Conservation (phyloP, 2,888 invertebrate species). For the Cremastinae sp. region DNA sequence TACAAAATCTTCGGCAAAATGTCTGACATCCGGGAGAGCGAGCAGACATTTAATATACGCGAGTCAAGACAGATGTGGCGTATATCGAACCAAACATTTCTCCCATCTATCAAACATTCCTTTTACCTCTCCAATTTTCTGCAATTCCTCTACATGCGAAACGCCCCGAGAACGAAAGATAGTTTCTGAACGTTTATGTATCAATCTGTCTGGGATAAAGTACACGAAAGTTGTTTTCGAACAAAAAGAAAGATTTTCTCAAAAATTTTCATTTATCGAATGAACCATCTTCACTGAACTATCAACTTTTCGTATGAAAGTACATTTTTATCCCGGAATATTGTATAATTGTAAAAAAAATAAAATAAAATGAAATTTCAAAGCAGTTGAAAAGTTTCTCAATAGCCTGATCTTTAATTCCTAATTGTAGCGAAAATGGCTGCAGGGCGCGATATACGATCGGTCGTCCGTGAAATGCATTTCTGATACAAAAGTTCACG, state of each 20-base stretch:
- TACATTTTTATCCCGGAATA: no score
- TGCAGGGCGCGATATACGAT: constrained; percentile 18
- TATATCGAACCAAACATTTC: constrained; percentile 57
- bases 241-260: constrained; percentile 37
- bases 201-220: constrained; percentile 53
- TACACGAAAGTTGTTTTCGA: constrained; percentile 15
- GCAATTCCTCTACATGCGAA: neutral
- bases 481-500: constrained; percentile 6
- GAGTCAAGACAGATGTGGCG: constrained; percentile 59
- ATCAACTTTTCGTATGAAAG: no score
- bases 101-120: constrained; percentile 29
- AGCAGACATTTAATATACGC: constrained; percentile 61
- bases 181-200: constrained; percentile 57
- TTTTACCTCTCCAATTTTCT: constrained; percentile 28
- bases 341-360: no score
- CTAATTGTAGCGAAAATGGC: constrained; percentile 25
- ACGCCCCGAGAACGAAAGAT: no score
- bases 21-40: constrained; percentile 25
- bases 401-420: constrained; percentile 1
- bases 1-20: constrained; percentile 34
- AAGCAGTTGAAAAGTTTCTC: no score
- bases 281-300: no score
- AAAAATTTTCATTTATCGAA: no score
- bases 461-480: constrained; percentile 5
- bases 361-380: no score